phyloP scores from a whole-genome alignment of 2,888 invertebrate species.

The Xanthostigma xanthostigma region DNA sequence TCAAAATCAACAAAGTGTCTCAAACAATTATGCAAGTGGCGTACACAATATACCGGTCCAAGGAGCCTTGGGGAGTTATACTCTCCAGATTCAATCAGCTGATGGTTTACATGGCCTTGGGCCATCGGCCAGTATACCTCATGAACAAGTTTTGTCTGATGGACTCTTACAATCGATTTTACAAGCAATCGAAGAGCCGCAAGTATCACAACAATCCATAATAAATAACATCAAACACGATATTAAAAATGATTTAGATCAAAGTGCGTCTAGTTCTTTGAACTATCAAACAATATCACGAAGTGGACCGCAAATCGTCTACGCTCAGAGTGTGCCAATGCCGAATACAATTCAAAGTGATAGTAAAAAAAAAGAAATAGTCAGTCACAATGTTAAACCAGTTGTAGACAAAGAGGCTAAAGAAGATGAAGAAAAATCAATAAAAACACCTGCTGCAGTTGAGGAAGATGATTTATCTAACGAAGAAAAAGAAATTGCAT shows the following conservation, averaged over 20 bases:
- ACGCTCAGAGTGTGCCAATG: background rate
- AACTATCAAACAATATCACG: background rate
- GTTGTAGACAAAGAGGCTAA: slow-evolving; percentile 13
- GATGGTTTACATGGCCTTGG: slow-evolving; percentile 31
- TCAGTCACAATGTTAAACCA: slow-evolving; percentile 8
- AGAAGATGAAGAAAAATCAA: slow-evolving; percentile 13
- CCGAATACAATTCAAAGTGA: background rate
- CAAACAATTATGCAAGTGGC: slow-evolving; percentile 5
- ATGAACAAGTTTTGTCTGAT: slow-evolving; percentile 63
- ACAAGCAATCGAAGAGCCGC: slow-evolving; percentile 65
- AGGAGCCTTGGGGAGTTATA: slow-evolving; percentile 48
- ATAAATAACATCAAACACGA: background rate
- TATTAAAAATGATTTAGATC: background rate
- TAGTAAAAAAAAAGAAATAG: background rate
- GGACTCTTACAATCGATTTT: slow-evolving; percentile 67
- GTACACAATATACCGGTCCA: slow-evolving; percentile 34
- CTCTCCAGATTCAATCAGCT: slow-evolving; percentile 61
- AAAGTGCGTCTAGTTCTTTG: background rate
- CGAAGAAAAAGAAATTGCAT: slow-evolving; percentile 41
- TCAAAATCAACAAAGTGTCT: no score
- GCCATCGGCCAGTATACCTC: slow-evolving; percentile 38
- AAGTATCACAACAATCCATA: slow-evolving; percentile 15
- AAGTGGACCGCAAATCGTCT: background rate
- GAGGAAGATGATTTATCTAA: background rate
- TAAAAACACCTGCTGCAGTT: slow-evolving; percentile 13